Evolutionary conservation across 2,797 vertebrate genomes (phyloP).

Genomic region (Eulemur rubriventer): DNA sequence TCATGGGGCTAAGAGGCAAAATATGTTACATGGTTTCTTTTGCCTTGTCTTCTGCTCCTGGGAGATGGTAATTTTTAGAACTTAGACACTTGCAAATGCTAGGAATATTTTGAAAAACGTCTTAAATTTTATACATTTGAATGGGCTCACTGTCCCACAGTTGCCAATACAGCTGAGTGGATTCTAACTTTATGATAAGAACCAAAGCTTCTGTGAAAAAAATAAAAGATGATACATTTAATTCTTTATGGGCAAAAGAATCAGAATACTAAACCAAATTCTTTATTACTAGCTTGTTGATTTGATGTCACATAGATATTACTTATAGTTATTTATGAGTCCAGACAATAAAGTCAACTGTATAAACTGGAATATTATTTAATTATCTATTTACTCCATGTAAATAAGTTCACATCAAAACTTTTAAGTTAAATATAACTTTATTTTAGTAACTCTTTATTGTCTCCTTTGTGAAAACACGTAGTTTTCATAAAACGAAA

Average conservation of each 20-base stretch:
- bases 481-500: neutral
- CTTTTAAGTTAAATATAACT: constrained; percentile 5
- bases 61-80: neutral
- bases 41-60: neutral
- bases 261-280: neutral
- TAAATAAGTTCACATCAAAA: neutral
- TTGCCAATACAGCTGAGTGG: neutral
- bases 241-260: neutral
- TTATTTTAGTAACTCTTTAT: neutral
- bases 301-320: neutral
- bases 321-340: neutral
- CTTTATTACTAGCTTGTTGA: neutral
- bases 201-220: neutral
- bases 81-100: neutral
- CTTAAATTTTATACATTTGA: neutral
- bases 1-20: neutral
- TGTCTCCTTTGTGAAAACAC: neutral
- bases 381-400: neutral
- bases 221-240: neutral
- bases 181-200: neutral
- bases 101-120: neutral
- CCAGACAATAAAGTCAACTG: neutral
- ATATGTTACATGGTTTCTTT: neutral
- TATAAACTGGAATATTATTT: neutral
- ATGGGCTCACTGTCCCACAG: neutral